Base-by-base conservation (phyloP, 2,113 vertebrate genomes). In the Tinamus guttatus region DNA sequence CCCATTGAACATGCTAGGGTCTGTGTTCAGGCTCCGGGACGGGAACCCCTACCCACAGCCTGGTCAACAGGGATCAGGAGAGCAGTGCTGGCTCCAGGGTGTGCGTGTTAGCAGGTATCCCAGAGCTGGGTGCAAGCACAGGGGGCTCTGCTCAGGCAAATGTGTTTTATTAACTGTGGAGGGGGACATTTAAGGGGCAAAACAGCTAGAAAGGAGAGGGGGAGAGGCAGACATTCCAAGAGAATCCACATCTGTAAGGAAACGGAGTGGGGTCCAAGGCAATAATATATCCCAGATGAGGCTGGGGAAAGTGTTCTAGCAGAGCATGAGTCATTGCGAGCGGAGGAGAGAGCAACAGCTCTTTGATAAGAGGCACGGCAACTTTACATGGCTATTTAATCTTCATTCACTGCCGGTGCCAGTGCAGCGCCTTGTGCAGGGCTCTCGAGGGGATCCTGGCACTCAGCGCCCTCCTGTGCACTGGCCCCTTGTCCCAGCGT, bases 241-340 rank as follows among this genome's bases (percentile, higher is more conserved):
- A 95, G 82, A 96, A 96, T 96, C 92, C 79, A 95, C 95, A 97
- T 97, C 89, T 97, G 93, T 89, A 87, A 91, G 96, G 93, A 95
- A 84, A 86, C 4, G 5, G 87, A 96, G 82, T 45, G 27, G 5
- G 70, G 92, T 96, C 96, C 96, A 95, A 93, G 95, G 79, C 80
- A 74, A 36, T 97, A 98, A 97, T 92, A 40, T 11, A 82, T 96
- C 89, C 94, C 97, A 98, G 97, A 97, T 96, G 98, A 87, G 87
- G 78, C 11, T 83, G 81, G 94, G 91, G 84, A 93, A 94, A 93
- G 79, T 49, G 71, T 82, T 95, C 30, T 11, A 70, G 89, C 91
- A 74, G 49, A 80, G 41, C 28, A 11, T 88, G 94, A 95, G 85
- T 90, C 94, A 87, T 20, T 38, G 85, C 22, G 32, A 62, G 43